These are phyloP conservation scores for Zaprionus africanus DNA, from an alignment of 1,140 invertebrate species.

Conservation along the genomic window DNA sequence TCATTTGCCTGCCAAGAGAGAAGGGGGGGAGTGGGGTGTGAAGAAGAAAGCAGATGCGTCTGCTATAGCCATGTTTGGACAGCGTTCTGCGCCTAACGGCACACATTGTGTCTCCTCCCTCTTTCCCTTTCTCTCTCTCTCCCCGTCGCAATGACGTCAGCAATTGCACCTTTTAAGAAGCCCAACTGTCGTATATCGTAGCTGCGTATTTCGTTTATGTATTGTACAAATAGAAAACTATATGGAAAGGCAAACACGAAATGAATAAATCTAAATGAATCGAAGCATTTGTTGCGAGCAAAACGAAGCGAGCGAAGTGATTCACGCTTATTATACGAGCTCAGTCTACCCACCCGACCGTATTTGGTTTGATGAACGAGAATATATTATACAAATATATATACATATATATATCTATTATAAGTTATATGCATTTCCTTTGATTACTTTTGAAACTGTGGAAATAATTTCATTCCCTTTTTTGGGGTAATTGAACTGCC, in stretches of 20 bases:
- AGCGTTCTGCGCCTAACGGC: constrained; percentile 38
- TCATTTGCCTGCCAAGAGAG: constrained; percentile 51
- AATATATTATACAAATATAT: not conserved
- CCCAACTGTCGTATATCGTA: constrained; percentile 3
- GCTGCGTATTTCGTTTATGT: constrained; percentile 1
- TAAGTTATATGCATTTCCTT: constrained; percentile 6
- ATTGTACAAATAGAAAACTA: constrained; percentile 5
- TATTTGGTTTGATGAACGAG: constrained; percentile 9
- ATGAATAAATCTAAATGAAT: constrained; percentile 20
- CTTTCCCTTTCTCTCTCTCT: not conserved
- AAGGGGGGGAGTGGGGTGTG: not conserved
- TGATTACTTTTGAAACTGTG: not conserved
- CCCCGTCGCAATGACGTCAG: constrained; percentile 25
- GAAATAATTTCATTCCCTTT: not conserved
- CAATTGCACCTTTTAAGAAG: constrained; percentile 37
- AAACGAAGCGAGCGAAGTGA: constrained; percentile 3
- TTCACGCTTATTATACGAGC: constrained; percentile 9
- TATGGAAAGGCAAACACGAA: constrained; percentile 7
- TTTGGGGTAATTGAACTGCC: constrained; percentile 7
- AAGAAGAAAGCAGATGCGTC: constrained; percentile 69
- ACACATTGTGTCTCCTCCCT: constrained; percentile 14
- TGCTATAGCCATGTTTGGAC: constrained; percentile 69
- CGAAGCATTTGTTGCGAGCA: constrained; percentile 13
- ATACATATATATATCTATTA: not conserved
- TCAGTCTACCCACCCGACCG: not conserved